Percentiles rank a stretch among this genome's conserved stretches.
phyloP scores from a whole-genome alignment of 2,797 vertebrate genomes.

The Hydrophis major region DNA sequence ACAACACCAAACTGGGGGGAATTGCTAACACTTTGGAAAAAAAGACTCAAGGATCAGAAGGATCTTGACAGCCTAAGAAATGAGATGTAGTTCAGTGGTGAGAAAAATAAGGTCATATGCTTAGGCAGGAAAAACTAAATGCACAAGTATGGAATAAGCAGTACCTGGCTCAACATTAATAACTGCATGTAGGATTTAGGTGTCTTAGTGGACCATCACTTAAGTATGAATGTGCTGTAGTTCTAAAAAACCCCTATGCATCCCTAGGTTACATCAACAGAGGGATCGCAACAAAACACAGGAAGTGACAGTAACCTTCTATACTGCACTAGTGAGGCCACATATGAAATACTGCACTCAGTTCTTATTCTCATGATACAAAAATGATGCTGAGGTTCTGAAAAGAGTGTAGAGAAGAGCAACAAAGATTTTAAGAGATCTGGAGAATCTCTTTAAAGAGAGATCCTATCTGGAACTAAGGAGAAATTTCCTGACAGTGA shows the following conservation, averaged over 20 bases:
- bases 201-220: not conserved
- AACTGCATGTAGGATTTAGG: not conserved
- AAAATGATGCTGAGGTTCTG: not conserved
- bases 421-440: not conserved
- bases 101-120: not conserved
- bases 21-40: not conserved
- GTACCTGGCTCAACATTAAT: not conserved
- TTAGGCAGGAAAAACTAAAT: not conserved
- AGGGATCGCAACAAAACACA: not conserved
- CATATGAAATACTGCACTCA: not conserved
- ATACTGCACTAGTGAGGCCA: not conserved
- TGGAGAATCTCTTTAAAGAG: not conserved
- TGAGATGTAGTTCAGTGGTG: not conserved
- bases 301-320: not conserved
- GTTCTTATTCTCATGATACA: not conserved
- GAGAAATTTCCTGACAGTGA: not conserved
- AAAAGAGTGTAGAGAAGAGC: not conserved
- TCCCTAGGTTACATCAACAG: not conserved
- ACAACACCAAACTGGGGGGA: not conserved
- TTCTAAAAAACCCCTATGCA: not conserved
- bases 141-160: not conserved
- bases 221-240: not conserved
- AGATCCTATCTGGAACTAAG: not conserved
- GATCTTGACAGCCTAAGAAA: not conserved
- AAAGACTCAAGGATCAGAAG: not conserved